Conservation (phyloP, 1,140 invertebrate species). For the Drosophila elegans region DNA sequence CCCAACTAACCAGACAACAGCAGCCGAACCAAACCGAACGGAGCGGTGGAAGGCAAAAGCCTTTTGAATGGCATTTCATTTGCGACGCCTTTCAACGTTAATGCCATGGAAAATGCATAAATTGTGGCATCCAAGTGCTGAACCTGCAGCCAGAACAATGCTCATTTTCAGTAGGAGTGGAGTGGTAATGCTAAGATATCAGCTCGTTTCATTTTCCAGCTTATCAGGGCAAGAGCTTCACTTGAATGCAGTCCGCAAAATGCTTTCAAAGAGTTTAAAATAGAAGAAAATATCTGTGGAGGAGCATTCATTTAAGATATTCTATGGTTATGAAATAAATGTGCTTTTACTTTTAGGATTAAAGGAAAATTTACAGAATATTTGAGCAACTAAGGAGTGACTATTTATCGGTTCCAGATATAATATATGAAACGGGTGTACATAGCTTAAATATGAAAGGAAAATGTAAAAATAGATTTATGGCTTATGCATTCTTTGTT, state of each 20-base stretch:
- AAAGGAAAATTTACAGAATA: neutral
- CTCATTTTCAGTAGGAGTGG: constrained; percentile 2
- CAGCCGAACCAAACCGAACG: constrained; percentile 1
- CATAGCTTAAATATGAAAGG: too few relatives aligned
- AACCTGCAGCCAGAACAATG: constrained; percentile 64
- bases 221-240: constrained; percentile 29
- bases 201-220: constrained; percentile 38
- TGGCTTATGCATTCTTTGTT: too few relatives aligned
- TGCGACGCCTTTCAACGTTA: constrained; percentile 77
- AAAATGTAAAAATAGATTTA: too few relatives aligned
- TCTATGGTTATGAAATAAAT: neutral
- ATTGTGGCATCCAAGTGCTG: constrained; percentile 70
- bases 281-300: neutral
- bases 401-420: too few relatives aligned
- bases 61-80: constrained; percentile 79
- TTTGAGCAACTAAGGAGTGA: too few relatives aligned
- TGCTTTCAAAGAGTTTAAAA: constrained; percentile 10
- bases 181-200: constrained; percentile 16
- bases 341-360: too few relatives aligned
- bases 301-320: neutral
- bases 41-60: constrained; percentile 20
- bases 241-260: constrained; percentile 23
- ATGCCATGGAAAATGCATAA: constrained; percentile 80
- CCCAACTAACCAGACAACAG: constrained; percentile 48
- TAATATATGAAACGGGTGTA: too few relatives aligned